These are phyloP conservation scores for Athalia cordata DNA, from an alignment of 2,888 invertebrate genomes.

Conservation along the genomic window DNA sequence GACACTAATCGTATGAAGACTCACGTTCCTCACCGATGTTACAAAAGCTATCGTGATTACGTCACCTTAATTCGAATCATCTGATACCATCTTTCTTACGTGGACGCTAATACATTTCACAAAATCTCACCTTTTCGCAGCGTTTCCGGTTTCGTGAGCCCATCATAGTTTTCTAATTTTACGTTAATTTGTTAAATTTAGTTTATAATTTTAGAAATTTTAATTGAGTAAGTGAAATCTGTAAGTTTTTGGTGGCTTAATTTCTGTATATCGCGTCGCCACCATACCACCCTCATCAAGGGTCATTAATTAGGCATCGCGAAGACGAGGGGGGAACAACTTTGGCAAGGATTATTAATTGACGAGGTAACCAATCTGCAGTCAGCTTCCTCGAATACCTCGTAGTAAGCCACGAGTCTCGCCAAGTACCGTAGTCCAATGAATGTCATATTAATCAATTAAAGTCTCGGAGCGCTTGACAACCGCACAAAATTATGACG, in stretches of 20 bases:
- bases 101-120: too few species aligned
- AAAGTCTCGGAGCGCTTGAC: conserved; percentile 20
- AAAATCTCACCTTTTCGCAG: too few species aligned
- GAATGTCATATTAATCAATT: conserved; percentile 57
- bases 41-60: too few species aligned
- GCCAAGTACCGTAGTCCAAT: conserved; percentile 47
- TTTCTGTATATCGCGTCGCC: background rate
- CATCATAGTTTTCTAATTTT: too few species aligned
- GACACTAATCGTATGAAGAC: background rate
- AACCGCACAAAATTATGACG: conserved; percentile 1
- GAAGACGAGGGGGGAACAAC: background rate
- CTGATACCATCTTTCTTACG: too few species aligned
- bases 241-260: background rate
- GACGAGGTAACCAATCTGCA: background rate
- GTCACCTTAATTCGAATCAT: too few species aligned
- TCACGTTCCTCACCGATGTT: background rate
- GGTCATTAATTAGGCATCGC: conserved; percentile 22
- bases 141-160: too few species aligned
- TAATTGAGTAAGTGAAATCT: too few species aligned
- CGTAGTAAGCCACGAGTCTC: background rate
- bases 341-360: conserved; percentile 37
- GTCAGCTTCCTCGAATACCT: conserved; percentile 7
- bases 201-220: too few species aligned
- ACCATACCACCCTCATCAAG: background rate
- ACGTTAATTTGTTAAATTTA: too few species aligned